These are phyloP conservation scores for Pithys albifrons DNA, from an alignment of 2,113 vertebrate genomes.

Conservation along the genomic window DNA sequence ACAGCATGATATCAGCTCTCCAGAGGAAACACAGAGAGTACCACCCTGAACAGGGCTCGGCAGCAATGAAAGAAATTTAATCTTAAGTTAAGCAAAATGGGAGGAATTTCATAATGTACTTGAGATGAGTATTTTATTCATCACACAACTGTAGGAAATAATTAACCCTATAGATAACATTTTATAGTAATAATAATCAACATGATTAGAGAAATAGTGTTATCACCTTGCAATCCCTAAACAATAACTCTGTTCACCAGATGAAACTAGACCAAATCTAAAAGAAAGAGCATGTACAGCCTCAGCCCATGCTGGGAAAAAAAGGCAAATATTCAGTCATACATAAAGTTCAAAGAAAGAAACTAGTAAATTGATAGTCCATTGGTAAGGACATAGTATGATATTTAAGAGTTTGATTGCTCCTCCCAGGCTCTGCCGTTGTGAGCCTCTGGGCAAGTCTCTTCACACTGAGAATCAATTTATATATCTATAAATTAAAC, in stretches of 20 bases:
- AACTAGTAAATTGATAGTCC: background rate
- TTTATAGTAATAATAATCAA: background rate
- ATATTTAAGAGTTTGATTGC: background rate
- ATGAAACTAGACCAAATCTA: background rate
- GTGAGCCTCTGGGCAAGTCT: background rate
- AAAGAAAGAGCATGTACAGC: background rate
- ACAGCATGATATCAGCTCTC: constrained; percentile 25
- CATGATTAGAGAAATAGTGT: background rate
- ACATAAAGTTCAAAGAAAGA: background rate
- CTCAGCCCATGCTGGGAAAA: background rate
- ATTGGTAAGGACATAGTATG: background rate
- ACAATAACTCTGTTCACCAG: background rate
- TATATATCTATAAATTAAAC: constrained; percentile 4
- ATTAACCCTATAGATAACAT: constrained; percentile 21
- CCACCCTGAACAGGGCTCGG: background rate
- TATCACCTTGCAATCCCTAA: background rate
- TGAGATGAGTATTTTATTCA: background rate
- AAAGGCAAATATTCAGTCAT: background rate
- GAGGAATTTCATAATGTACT: background rate
- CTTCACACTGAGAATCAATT: background rate
- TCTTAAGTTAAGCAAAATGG: background rate
- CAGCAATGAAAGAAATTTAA: constrained; percentile 19
- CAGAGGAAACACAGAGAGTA: constrained; percentile 9
- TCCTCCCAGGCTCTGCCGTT: background rate
- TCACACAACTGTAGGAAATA: constrained; percentile 15